Conservation (phyloP, 2,113 vertebrate genomes). For the Erpornis zantholeuca region DNA sequence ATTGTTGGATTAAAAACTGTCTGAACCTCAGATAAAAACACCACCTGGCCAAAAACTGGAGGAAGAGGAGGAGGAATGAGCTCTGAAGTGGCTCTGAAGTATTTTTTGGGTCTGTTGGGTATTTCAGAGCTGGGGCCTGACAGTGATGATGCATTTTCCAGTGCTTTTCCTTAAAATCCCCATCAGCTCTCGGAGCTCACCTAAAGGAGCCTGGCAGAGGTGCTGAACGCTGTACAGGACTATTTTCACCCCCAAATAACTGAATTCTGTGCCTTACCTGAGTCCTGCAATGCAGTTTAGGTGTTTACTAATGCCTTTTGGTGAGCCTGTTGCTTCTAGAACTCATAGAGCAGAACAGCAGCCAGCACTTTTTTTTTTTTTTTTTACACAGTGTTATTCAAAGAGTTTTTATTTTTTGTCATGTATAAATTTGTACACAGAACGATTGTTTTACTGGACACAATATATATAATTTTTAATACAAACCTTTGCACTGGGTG, state of each 20-base stretch:
- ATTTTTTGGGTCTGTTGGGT: background rate
- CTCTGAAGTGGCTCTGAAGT: background rate
- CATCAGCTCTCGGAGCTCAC: background rate
- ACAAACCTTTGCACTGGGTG: background rate
- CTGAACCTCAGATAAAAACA: background rate
- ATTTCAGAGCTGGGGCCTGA: background rate
- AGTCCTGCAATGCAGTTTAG: background rate
- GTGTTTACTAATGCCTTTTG: background rate
- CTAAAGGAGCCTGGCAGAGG: background rate
- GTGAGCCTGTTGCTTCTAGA: background rate
- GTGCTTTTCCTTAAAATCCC: background rate
- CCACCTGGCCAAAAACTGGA: background rate
- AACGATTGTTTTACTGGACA: background rate
- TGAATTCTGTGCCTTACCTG: background rate
- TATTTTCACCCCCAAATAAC: background rate
- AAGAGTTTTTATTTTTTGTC: slow-evolving; percentile 52
- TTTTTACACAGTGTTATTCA: background rate
- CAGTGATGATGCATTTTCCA: background rate
- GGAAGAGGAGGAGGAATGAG: background rate
- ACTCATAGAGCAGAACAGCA: background rate
- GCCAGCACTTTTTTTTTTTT: slow-evolving; percentile 13
- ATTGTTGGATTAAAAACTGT: background rate
- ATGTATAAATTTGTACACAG: slow-evolving; percentile 10
- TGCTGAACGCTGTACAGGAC: background rate
- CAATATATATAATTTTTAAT: slow-evolving; percentile 40